A percentile compares a stretch with the other conserved stretches of the same genome.
phyloP scores from a whole-genome alignment of 2,888 invertebrate genomes.

The Lumbricus terrestris region DNA sequence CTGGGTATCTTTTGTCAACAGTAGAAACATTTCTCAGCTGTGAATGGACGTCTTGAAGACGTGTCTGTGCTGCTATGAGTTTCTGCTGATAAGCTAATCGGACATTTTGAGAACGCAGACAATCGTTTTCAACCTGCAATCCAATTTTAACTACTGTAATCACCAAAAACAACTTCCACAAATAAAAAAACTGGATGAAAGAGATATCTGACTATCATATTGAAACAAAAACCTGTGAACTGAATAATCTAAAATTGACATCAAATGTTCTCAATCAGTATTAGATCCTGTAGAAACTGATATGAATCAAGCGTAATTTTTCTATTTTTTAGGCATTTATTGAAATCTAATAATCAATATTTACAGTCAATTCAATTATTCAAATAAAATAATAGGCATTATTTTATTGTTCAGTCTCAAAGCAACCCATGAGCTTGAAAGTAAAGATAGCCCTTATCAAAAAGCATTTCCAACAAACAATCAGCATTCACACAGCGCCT shows the following conservation, averaged over 20 bases:
- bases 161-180: not conserved
- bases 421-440: no score
- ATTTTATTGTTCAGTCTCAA: no score
- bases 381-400: no score
- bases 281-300: not conserved
- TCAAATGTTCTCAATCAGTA: not conserved
- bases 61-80: not conserved
- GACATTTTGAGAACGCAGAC: constrained; percentile 7
- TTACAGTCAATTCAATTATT: no score
- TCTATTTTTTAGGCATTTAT: not conserved
- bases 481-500: no score
- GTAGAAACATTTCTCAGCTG: not conserved
- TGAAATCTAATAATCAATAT: no score
- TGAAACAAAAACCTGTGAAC: not conserved
- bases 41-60: not conserved
- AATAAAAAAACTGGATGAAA: not conserved
- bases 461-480: no score
- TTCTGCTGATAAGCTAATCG: not conserved
- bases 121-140: constrained; percentile 7
- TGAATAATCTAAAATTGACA: not conserved
- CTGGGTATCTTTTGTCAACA: not conserved
- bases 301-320: not conserved
- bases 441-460: no score
- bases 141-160: not conserved
- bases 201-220: not conserved